phyloP scores from a whole-genome alignment of 2,113 vertebrate species.

The Drymodes brunneopygia region DNA sequence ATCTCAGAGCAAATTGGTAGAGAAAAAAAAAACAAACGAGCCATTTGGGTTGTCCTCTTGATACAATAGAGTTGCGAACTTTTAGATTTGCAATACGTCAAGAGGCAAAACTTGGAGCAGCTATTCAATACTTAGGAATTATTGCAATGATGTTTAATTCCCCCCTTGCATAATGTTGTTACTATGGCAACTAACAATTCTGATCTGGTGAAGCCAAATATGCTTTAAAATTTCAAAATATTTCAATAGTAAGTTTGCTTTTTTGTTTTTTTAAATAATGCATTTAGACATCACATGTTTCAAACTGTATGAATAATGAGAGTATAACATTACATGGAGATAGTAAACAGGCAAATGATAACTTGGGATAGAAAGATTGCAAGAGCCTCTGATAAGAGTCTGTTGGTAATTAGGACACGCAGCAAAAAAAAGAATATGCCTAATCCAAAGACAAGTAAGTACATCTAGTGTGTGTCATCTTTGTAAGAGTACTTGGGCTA shows the following conservation, averaged over 20 bases:
- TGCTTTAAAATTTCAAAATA: neutral
- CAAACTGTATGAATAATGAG: neutral
- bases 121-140: neutral
- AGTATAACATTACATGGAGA: neutral
- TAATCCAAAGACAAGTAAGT: neutral
- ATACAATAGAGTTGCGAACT: neutral
- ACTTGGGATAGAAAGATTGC: neutral
- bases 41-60: neutral
- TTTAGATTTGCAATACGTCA: neutral
- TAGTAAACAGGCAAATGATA: neutral
- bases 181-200: neutral
- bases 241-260: neutral
- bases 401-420: neutral
- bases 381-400: neutral
- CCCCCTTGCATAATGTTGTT: neutral
- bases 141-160: neutral
- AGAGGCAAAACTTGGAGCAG: neutral
- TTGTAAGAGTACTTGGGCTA: neutral
- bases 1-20: neutral
- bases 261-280: neutral
- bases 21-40: neutral
- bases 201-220: neutral
- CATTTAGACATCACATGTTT: neutral
- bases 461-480: rapidly evolving
- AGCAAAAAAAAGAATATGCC: neutral